Base-by-base conservation (phyloP, 1,140 invertebrate species). In the Wasmannia auropunctata region DNA sequence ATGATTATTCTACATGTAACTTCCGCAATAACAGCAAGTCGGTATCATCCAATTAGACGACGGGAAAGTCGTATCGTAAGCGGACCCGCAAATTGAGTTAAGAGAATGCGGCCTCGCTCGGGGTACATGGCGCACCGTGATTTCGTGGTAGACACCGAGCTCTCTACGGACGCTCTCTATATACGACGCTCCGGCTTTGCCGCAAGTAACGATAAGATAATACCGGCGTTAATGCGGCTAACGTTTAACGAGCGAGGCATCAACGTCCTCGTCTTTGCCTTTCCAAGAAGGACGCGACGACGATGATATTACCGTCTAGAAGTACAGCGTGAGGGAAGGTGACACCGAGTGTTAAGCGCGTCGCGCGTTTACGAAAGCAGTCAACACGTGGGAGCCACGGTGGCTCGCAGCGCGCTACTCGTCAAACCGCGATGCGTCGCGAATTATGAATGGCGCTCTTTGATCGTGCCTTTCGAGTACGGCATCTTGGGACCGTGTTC, bases 391-490 rank as follows among this genome's bases (percentile, higher is more conserved):
- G 58, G n/a, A 63, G 83, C 51, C 70, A 46, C 54, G 83, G 28
- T 72, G 65, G 65, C 49, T 56, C 22, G 40, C 75, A 31, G 40
- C n/a, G n/a, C n/a, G n/a, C 63, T 46, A 28, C 31, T 60, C 31
- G 75, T 65, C 70, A 77, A 89, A 89, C 77, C 87, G 88, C 88
- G 88, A 83, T 46, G 87, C 84, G 87, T 88, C 69, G 84, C 90
- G 86, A 88, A 92, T 91, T 92, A 92, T 93, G 88, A 93, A 92
- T 92, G 28, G 87, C 88, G 72, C 54, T 85, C 77, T 89, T 90
- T 87, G 86, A 91, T 89, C 83, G 83, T 43, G 76, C 10, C 67
- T 87, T 90, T 83, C 70, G 80, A 88, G 81, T 85, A 88, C 70
- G 76, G 40, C 60, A 31, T 63, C 75, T 51, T 34, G 83, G 40